Conservation (phyloP, 2,888 invertebrate species). For the Dorcus parallelipipedus region DNA sequence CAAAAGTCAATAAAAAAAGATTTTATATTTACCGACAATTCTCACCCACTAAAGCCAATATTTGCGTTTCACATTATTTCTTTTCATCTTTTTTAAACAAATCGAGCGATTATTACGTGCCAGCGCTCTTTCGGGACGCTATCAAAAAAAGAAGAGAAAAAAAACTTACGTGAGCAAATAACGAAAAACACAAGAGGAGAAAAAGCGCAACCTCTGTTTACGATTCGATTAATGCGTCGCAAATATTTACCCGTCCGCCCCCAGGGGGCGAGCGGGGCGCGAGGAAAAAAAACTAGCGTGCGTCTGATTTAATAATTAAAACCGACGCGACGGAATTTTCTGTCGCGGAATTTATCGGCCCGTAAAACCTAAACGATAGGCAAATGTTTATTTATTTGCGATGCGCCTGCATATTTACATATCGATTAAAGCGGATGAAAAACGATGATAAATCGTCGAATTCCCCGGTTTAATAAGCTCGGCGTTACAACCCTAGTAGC, state of each 20-base stretch:
- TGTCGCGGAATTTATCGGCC: slow-evolving; percentile 11
- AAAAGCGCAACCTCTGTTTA: too few species aligned
- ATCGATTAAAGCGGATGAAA: slow-evolving; percentile 6
- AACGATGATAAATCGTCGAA: not conserved
- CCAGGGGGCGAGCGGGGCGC: too few species aligned
- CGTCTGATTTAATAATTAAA: not conserved
- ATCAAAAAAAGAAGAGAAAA: too few species aligned
- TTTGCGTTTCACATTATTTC: slow-evolving; percentile 19
- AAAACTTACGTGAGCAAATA: too few species aligned
- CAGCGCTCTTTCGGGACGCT: too few species aligned
- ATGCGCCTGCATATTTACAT: slow-evolving; percentile 7
- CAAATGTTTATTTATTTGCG: slow-evolving; percentile 12
- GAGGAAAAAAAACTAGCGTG: too few species aligned
- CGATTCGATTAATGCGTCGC: too few species aligned
- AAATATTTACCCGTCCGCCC: too few species aligned
- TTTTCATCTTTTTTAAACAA: slow-evolving; percentile 18
- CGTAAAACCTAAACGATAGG: slow-evolving; percentile 13
- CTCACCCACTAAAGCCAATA: slow-evolving; percentile 29
- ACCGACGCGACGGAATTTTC: not conserved
- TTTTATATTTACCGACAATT: slow-evolving; percentile 32
- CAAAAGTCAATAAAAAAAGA: slow-evolving; percentile 22
- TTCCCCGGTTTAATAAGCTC: slow-evolving; percentile 5
- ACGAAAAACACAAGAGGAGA: too few species aligned
- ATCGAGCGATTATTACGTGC: slow-evolving; percentile 4
- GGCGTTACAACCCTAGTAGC: slow-evolving; percentile 17